Base-by-base conservation (phyloP, 2,113 vertebrate genomes). In the Leucosticte australis region DNA sequence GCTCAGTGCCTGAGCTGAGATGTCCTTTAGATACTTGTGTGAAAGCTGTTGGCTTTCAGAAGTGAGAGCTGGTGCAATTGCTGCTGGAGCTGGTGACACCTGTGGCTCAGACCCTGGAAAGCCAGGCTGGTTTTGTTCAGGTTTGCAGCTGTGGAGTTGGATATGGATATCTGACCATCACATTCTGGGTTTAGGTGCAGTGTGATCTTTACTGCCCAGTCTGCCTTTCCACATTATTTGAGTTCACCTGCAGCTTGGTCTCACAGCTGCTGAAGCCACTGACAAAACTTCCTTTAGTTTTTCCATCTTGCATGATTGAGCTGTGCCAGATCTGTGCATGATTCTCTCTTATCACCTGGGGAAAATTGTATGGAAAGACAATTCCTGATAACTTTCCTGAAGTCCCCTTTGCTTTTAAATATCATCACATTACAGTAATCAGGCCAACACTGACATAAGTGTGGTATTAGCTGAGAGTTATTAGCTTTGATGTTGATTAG, bases 271-370 rank as follows among this genome's bases (percentile, higher is more conserved):
- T 83, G 67, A 89, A 80, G 56, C 42, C 33, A 18, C 46, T 62
- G 65, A 39, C 16, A 33, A 47, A 87, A 56, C 9, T 46, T 33
- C 8, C 18, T 60, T 55, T 55, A 12, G 10, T 83, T 56, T 62
- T 39, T n/a, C 30, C 11, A 22, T 1, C 0, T 23, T 37, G 19
- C 0, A 0, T 42, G n/a, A 20, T 50, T 81, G 37, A 76, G 15
- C 60, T 81, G 3, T 83, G 41, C 53, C n/a, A 63, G 62, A 49
- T 68, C 18, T 62, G 90, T 79, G 63, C 15, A 35, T n/a, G 11
- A 33, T 71, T 94, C 39, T 42, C 5, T 67, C 42, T 55, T 75
- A 52, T 68, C 14, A 37, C 15, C 37, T 77, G 27, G 15, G 18
- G 46, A 42, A 85, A 78, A 75, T 56, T 5, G 39, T 12, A 31